Conservation (phyloP, 2,113 vertebrate genomes). For the Rhinogobius similis region DNA sequence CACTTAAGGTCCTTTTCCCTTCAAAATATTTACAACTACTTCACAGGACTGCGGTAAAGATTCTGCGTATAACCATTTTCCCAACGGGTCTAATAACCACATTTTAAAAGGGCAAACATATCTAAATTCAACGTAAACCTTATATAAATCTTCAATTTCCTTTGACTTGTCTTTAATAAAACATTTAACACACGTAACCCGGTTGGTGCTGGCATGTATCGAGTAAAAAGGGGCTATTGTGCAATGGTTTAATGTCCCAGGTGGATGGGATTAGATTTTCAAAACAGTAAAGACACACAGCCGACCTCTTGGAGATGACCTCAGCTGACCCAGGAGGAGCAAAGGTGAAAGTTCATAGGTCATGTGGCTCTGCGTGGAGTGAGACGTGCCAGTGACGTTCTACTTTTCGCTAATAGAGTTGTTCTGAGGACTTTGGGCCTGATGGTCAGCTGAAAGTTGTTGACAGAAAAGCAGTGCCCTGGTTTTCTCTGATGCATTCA, state of each 20-base stretch:
- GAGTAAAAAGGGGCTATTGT: constrained; percentile 8
- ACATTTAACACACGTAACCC: not conserved
- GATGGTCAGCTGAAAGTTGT: not conserved
- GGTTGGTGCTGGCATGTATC: not conserved
- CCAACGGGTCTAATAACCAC: not conserved
- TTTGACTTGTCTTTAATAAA: not conserved
- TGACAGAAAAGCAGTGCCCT: not conserved
- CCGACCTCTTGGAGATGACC: constrained; percentile 14
- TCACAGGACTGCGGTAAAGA: not conserved
- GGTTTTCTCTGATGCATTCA: not conserved
- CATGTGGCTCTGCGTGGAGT: constrained; percentile 30
- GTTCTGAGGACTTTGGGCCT: not conserved
- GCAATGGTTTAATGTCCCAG: constrained; percentile 11
- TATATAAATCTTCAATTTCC: constrained; percentile 13
- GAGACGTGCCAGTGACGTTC: constrained; percentile 44
- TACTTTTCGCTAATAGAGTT: constrained; percentile 17
- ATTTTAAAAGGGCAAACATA: constrained; percentile 10
- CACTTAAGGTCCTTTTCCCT: not conserved
- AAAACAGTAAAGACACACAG: constrained; percentile 13
- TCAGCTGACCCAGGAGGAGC: constrained; percentile 9
- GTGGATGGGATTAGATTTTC: constrained; percentile 18
- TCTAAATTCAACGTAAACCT: constrained; percentile 4
- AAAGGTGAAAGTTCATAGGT: constrained; percentile 40
- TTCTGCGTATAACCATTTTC: constrained; percentile 1
- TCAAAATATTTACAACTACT: constrained; percentile 2